Evolutionary conservation across 2,797 vertebrate species (phyloP).

Genomic region (Valencia hispanica): DNA sequence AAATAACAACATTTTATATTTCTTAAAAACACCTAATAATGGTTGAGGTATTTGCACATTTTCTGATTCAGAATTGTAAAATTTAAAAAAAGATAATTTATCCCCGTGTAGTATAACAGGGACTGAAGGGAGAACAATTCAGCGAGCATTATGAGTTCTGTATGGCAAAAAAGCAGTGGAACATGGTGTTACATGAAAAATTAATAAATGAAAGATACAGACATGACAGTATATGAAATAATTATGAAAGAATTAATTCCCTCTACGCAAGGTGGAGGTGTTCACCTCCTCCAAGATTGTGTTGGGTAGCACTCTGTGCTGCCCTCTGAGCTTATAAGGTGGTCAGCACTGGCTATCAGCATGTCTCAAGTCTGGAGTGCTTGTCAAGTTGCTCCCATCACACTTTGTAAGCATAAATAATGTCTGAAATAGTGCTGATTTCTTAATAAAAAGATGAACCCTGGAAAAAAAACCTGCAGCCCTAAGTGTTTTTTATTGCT

Average conservation of each 20-base stretch:
- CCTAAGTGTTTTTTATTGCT: background rate
- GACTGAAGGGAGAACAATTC: conserved; percentile 3
- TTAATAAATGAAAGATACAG: conserved; percentile 57
- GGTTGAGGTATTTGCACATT: background rate
- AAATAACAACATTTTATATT: background rate
- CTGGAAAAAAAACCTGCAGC: background rate
- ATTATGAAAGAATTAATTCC: conserved; percentile 62
- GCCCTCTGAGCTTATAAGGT: conserved; percentile 6
- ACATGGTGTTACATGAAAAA: conserved; percentile 56
- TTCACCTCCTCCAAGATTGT: conserved; percentile 27
- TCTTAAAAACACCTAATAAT: background rate
- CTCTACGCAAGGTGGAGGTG: conserved; percentile 29
- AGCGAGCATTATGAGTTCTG: conserved; percentile 25
- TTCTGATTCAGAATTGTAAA: background rate
- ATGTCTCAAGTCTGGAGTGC: conserved; percentile 10
- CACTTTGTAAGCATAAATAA: conserved; percentile 17
- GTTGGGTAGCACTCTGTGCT: conserved; percentile 30
- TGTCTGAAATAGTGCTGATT: background rate
- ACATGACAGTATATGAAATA: conserved; percentile 66
- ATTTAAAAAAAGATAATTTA: background rate
- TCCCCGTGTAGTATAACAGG: conserved; percentile 7
- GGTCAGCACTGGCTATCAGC: conserved; percentile 21
- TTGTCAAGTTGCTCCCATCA: background rate
- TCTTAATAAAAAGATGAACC: background rate
- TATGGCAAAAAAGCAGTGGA: conserved; percentile 51